phyloP scores from a whole-genome alignment of 2,797 vertebrate genomes.

The Ciconia nigra region DNA sequence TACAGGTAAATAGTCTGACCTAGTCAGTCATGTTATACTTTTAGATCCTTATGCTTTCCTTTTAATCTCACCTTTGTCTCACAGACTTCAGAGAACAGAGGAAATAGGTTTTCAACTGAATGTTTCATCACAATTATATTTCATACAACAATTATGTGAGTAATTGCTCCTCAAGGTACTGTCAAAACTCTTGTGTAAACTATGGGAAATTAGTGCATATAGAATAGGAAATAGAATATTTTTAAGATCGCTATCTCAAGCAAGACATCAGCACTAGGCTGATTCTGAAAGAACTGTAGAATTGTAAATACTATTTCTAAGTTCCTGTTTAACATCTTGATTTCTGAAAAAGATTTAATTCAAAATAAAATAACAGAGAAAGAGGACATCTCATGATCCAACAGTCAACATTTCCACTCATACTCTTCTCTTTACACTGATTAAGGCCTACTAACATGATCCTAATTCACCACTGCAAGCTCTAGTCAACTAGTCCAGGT shows the following conservation, averaged over 20 bases:
- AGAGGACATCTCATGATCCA: neutral
- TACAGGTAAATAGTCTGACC: neutral
- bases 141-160: neutral
- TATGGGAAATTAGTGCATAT: neutral
- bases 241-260: neutral
- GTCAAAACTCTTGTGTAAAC: neutral
- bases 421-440: neutral
- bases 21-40: neutral
- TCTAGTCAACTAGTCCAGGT: neutral
- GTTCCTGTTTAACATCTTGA: neutral
- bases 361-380: neutral
- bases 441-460: neutral
- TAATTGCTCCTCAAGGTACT: neutral
- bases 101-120: neutral
- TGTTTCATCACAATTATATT: neutral
- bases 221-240: neutral
- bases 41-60: neutral
- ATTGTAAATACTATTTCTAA: neutral
- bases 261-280: neutral
- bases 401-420: neutral
- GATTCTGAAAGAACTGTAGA: neutral
- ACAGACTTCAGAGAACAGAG: neutral
- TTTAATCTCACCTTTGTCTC: neutral
- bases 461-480: neutral
- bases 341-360: slow-evolving; percentile 6